Conservation (phyloP, 23 tunicate species). For the Clavelina lepadiformis region DNA sequence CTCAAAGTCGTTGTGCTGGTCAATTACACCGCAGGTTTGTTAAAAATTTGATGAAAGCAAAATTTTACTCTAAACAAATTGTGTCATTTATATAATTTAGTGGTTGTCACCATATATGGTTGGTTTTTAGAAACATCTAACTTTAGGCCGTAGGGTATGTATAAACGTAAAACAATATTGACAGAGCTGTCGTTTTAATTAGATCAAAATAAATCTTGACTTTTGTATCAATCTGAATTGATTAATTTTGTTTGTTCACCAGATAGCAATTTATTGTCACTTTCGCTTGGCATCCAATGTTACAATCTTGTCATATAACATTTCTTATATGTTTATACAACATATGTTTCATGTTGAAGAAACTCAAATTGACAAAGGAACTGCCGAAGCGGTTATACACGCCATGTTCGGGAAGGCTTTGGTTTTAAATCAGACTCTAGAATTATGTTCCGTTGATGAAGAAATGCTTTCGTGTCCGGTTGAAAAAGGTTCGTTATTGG, state of each 20-base stretch:
- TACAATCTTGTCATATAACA: too few species aligned
- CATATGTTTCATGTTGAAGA: conserved; percentile 4
- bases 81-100: too few species aligned
- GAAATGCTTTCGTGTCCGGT: conserved; percentile 37
- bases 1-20: conserved; percentile 31
- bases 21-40: conserved; percentile 38
- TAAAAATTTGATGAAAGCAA: neutral
- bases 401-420: conserved; percentile 18
- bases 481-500: conserved; percentile 12
- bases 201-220: neutral
- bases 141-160: too few species aligned
- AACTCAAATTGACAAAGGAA: conserved; percentile 12
- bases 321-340: neutral
- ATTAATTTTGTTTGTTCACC: neutral
- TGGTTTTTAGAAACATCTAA: too few species aligned
- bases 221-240: neutral
- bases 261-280: too few species aligned
- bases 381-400: conserved; percentile 32
- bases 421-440: conserved; percentile 22
- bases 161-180: too few species aligned
- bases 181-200: too few species aligned
- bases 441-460: conserved; percentile 35
- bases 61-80: too few species aligned
- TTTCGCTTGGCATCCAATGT: too few species aligned
- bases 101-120: too few species aligned